phyloP scores from a whole-genome alignment of 2,113 vertebrate species.

The Monarcha castaneiventris region DNA sequence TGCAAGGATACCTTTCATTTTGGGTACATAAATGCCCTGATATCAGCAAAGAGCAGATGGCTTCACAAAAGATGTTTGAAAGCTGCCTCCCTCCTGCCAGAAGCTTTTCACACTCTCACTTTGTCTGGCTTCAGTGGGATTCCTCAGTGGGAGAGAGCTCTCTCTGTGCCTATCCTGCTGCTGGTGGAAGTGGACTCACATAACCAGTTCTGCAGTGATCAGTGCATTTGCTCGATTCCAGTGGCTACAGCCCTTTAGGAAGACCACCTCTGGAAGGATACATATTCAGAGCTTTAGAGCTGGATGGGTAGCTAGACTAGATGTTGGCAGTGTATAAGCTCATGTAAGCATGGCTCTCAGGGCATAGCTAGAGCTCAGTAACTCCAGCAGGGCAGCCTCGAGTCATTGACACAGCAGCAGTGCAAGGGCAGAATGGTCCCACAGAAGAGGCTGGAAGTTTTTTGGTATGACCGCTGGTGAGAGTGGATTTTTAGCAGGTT shows the following conservation, averaged over 20 bases:
- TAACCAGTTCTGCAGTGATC: neutral
- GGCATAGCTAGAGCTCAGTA: neutral
- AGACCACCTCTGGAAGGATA: neutral
- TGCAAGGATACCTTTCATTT: neutral
- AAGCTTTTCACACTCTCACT: slow-evolving; percentile 34
- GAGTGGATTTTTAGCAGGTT: neutral
- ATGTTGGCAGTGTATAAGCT: neutral
- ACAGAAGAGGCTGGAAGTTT: neutral
- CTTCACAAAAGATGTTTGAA: slow-evolving; percentile 2
- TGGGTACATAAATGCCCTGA: neutral
- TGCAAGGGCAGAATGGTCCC: neutral
- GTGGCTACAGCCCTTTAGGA: neutral
- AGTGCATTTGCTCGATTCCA: neutral
- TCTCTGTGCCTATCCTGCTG: neutral
- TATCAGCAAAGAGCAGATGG: slow-evolving; percentile 33
- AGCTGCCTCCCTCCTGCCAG: slow-evolving; percentile 4
- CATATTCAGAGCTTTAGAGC: neutral
- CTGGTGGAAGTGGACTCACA: neutral
- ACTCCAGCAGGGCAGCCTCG: fast-evolving
- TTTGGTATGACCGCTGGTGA: neutral
- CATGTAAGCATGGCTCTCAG: neutral
- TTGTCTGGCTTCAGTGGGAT: slow-evolving; percentile 22
- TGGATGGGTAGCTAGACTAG: neutral
- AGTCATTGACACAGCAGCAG: fast-evolving
- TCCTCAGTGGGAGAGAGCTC: neutral